A percentile compares a stretch with the other conserved stretches of the same genome.
These are phyloP conservation scores for Ichneumoninae sp. DNA, from an alignment of 2,888 invertebrate genomes.

Conservation along the genomic window DNA sequence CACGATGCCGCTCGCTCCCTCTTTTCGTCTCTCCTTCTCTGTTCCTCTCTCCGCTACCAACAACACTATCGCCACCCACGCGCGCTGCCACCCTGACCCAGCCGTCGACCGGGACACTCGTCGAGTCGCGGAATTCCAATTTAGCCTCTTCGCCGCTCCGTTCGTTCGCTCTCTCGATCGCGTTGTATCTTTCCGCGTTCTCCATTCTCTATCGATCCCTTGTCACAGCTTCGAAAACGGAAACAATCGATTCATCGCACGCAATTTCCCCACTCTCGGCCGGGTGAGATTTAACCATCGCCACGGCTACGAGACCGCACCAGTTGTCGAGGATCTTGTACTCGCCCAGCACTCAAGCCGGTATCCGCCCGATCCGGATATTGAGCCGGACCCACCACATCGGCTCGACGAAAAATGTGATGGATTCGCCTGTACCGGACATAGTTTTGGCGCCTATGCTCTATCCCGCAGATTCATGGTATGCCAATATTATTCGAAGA, in stretches of 20 bases:
- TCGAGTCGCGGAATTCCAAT: conserved; percentile 81
- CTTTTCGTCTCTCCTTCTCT: conserved; percentile 43
- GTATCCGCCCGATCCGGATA: not conserved
- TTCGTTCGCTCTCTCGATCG: conserved; percentile 65
- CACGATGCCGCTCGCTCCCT: conserved; percentile 34
- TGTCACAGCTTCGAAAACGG: conserved; percentile 76
- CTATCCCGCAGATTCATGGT: conserved; percentile 15
- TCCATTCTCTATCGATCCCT: conserved; percentile 55
- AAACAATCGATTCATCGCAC: conserved; percentile 80
- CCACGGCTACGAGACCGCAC: not conserved
- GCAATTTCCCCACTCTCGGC: conserved; percentile 61
- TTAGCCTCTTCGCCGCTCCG: conserved; percentile 73
- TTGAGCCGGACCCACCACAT: not conserved
- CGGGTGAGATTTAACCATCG: not conserved
- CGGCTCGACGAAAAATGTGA: not conserved
- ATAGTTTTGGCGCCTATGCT: not conserved
- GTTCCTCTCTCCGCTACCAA: conserved; percentile 60
- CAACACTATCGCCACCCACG: conserved; percentile 70
- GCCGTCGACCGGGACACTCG: conserved; percentile 68
- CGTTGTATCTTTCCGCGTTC: conserved; percentile 61
- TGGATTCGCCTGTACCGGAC: not conserved
- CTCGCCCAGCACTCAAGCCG: not conserved
- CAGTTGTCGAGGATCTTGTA: not conserved
- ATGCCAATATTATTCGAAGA: too few species aligned
- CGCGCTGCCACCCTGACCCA: conserved; percentile 65